Evolutionary conservation across 2,113 vertebrate species (phyloP).

Genomic region (Candoia aspera): DNA sequence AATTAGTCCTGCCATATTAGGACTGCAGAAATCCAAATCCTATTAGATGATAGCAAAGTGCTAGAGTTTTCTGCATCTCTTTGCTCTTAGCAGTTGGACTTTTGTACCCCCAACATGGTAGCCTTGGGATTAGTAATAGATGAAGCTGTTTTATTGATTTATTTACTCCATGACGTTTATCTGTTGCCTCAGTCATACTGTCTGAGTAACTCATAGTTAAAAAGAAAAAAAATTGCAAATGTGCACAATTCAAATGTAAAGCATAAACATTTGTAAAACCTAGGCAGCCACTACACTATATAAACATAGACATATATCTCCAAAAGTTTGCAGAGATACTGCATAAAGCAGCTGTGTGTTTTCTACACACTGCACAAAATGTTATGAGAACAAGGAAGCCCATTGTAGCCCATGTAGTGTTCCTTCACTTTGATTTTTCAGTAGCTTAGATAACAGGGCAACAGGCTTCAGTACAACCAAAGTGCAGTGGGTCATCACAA

Average conservation of each 20-base stretch:
- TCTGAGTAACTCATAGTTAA: background rate
- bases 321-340: slow-evolving; percentile 15
- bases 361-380: slow-evolving; percentile 59
- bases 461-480: slow-evolving; percentile 44
- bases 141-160: background rate
- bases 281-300: background rate
- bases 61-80: background rate
- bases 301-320: background rate
- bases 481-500: slow-evolving; percentile 38
- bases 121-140: background rate
- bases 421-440: slow-evolving; percentile 62
- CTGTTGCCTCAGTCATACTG: background rate
- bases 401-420: slow-evolving; percentile 51
- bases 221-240: background rate
- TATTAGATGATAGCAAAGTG: background rate
- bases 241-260: background rate
- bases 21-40: background rate
- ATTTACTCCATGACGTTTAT: background rate
- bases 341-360: slow-evolving; percentile 43
- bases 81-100: background rate
- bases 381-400: slow-evolving; percentile 61
- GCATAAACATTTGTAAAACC: background rate
- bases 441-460: slow-evolving; percentile 52
- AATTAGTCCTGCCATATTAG: background rate
- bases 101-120: background rate